Evolutionary conservation across 2,113 vertebrate species (phyloP).

Genomic region (Gambusia affinis): DNA sequence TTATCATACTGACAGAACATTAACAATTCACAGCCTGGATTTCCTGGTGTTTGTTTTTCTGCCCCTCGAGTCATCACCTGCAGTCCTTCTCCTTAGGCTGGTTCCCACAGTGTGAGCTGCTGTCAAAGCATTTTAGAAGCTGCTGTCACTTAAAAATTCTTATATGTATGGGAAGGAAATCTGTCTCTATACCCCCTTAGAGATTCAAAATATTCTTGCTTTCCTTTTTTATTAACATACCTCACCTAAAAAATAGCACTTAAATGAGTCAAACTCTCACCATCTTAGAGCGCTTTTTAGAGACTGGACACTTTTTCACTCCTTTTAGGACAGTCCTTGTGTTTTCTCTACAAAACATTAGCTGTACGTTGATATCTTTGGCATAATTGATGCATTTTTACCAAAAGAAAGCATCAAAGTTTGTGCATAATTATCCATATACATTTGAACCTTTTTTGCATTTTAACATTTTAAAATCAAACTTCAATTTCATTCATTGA

Average conservation of each 20-base stretch:
- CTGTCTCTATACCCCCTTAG: constrained; percentile 6
- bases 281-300: no score
- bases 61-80: neutral
- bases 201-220: neutral
- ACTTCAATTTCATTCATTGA: no score
- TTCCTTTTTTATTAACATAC: neutral
- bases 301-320: no score
- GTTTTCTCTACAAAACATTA: no score
- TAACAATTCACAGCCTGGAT: constrained; percentile 38
- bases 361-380: no score
- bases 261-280: neutral
- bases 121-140: constrained; percentile 41
- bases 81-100: constrained; percentile 35
- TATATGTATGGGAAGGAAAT: constrained; percentile 4
- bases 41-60: constrained; percentile 43
- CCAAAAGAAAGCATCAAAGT: no score
- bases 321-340: no score
- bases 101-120: constrained; percentile 37
- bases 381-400: no score
- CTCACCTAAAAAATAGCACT: neutral
- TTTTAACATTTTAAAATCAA: no score
- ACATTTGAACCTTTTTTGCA: no score
- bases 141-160: constrained; percentile 26
- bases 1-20: constrained; percentile 46
- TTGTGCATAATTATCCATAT: no score